Percentiles rank a stretch among this genome's conserved stretches.
These are phyloP conservation scores for Sclerodermus sp. DNA, from an alignment of 2,888 invertebrate genomes.

Conservation along the genomic window DNA sequence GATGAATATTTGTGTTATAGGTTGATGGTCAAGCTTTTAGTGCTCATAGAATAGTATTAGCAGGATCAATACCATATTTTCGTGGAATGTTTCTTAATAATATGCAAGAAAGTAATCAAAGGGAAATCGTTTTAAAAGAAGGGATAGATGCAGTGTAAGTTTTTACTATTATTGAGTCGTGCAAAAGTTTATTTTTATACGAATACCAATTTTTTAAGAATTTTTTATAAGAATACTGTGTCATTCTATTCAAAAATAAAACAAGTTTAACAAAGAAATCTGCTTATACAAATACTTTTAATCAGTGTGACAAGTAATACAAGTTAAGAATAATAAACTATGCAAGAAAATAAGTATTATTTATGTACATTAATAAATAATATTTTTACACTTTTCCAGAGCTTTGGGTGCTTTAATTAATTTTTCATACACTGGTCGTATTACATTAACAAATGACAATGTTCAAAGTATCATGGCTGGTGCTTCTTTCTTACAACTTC, in stretches of 20 bases:
- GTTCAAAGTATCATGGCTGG: constrained; percentile 85
- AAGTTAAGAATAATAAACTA: background rate
- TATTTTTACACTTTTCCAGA: constrained; percentile 59
- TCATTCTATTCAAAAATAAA: too few species aligned
- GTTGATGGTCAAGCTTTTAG: constrained; percentile 76
- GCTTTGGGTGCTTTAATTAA: constrained; percentile 81
- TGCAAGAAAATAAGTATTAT: background rate
- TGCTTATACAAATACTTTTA: too few species aligned
- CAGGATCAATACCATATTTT: constrained; percentile 86
- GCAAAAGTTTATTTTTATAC: too few species aligned
- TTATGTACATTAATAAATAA: background rate
- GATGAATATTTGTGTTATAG: constrained; percentile 58
- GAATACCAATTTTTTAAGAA: too few species aligned
- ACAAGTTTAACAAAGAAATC: too few species aligned
- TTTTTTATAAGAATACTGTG: too few species aligned
- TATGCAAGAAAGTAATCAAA: constrained; percentile 82
- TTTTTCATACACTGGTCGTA: constrained; percentile 81
- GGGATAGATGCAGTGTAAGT: constrained; percentile 77
- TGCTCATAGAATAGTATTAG: constrained; percentile 81
- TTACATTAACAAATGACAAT: constrained; percentile 76
- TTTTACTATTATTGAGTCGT: too few species aligned
- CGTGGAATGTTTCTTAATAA: constrained; percentile 89
- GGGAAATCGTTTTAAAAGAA: constrained; percentile 74
- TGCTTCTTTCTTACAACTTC: constrained; percentile 79
- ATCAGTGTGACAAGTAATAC: too few species aligned